Percentiles rank a stretch among this genome's conserved stretches.
Evolutionary conservation across 37 sponge, comb jelly and placozoan genomes (phyloP).

Genomic region (Lycopodina hypogea): DNA sequence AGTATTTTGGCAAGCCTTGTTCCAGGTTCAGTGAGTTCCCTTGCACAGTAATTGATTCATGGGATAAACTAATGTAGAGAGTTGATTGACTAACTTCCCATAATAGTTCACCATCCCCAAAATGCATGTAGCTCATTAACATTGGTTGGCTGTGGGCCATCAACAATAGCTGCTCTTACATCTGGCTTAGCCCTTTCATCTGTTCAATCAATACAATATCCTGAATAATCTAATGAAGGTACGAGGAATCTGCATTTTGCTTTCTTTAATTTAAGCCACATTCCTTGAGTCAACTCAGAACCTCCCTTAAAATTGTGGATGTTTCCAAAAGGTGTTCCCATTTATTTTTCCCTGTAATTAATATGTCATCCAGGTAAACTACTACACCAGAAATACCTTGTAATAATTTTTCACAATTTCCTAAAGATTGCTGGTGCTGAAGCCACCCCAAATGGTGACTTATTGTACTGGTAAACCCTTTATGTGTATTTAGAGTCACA

Average conservation of each 20-base stretch:
- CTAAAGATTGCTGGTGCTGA: conserved; percentile 37
- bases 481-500: conserved; percentile 41
- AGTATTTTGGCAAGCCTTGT: conserved; percentile 5
- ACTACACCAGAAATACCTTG: conserved; percentile 28
- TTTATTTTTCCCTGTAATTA: conserved; percentile 22
- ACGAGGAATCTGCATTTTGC: conserved; percentile 27
- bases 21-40: conserved; percentile 9
- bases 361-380: too few species aligned
- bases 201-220: conserved; percentile 12
- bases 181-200: neutral
- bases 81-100: conserved; percentile 13
- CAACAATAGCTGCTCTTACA: conserved; percentile 11
- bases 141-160: conserved; percentile 18
- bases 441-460: too few species aligned
- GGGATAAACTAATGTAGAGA: conserved; percentile 3
- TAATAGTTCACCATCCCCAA: conserved; percentile 39
- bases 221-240: conserved; percentile 34
- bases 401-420: conserved; percentile 10
- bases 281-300: too few species aligned
- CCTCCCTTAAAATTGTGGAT: conserved; percentile 2
- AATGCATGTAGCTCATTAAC: neutral
- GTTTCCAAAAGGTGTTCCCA: conserved; percentile 25
- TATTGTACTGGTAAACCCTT: conserved; percentile 45
- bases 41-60: conserved; percentile 24
- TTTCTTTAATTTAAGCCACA: conserved; percentile 30